Base-by-base conservation (phyloP, 2,113 vertebrate species). In the Brienomyrus longianalis region DNA sequence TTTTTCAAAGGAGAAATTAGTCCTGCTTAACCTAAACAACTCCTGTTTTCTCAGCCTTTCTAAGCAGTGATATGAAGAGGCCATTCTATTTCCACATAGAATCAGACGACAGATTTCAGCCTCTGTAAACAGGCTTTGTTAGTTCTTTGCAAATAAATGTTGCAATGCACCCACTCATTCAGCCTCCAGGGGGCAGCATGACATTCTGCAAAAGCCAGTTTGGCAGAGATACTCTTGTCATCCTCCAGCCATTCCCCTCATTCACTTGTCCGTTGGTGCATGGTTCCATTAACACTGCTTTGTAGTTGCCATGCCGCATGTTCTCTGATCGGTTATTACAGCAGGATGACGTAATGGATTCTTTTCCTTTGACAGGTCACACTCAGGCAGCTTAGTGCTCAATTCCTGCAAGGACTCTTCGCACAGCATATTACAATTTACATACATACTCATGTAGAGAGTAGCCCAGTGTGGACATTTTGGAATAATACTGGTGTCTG, bases 1-100 rank as follows among this genome's bases (percentile, higher is more conserved):
- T 85, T 85, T 50, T 85, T 85, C 21, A 85, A 85, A 50, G 83
- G 83, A 21, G 83, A 50, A 85, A 85, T 85, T 48, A 48, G 45
- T 50, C 31, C 35, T 6, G 74, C 74, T 80, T 43, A 80, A 80
- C 74, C 74, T 43, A 80, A 80, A 80, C 35, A 80, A 15, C 35
- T 8, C 74, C 74, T 80, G 74, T 80, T 43, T 39, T 43, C 27
- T 43, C 35, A 43, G 35, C 74, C 35, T 80, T 43, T 77, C 54
- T 56, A 56, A 56, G 70, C 70, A 39, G 70, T 8, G 70, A 77
- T 77, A 35, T 77, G n/a, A 77, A 35, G 66, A 77, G 35, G 15
- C 35, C 35, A 43, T 35, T 80, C 74, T 39, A 19, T 19, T 43
- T 80, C 15, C 1, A 17, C 83, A n/a, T 9, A 50, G 83, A 50